These are phyloP conservation scores for Columba livia DNA, from an alignment of 2,113 vertebrate genomes.

Conservation along the genomic window DNA sequence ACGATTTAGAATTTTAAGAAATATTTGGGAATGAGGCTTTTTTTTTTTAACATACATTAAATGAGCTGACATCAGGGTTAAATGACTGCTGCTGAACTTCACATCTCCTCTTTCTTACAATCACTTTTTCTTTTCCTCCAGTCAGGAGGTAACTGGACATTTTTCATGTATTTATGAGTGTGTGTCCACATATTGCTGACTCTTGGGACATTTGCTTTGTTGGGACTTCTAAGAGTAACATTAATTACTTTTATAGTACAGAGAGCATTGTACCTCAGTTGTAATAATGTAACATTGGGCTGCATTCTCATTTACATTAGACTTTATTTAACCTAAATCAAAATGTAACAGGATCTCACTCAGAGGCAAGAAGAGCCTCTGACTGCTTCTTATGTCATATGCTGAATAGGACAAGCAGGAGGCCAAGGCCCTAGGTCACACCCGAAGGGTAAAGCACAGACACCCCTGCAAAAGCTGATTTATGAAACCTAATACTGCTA, in stretches of 20 bases:
- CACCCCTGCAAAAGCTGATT: neutral
- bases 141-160: neutral
- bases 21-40: neutral
- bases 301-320: neutral
- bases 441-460: neutral
- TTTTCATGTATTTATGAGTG: neutral
- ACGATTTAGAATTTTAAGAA: neutral
- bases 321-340: neutral
- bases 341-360: neutral
- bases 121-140: neutral
- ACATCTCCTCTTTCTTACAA: neutral
- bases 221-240: neutral
- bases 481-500: neutral
- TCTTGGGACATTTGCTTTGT: neutral
- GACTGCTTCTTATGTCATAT: neutral
- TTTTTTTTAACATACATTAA: neutral
- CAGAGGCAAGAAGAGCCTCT: neutral
- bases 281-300: neutral
- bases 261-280: neutral
- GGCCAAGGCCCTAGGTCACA: neutral
- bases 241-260: neutral
- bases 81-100: neutral
- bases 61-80: neutral
- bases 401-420: neutral
- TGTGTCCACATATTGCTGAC: neutral